Evolutionary conservation across 2,797 vertebrate genomes (phyloP).

Genomic region (Phataginus tricuspis): DNA sequence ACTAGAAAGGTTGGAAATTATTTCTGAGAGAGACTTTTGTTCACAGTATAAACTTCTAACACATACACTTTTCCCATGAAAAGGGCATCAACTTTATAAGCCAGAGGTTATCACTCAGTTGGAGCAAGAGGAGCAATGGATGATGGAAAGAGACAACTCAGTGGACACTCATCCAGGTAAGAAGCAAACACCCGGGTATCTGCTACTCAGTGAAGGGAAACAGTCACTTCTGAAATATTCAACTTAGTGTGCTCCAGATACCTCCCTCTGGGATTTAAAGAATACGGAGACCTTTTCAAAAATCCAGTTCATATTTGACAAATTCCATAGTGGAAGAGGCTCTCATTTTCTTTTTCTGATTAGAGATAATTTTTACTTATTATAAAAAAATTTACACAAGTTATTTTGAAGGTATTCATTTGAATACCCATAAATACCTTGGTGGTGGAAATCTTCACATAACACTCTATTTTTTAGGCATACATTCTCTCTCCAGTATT

Average conservation of each 20-base stretch:
- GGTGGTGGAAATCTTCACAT: not conserved
- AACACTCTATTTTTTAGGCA: not conserved
- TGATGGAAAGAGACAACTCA: not conserved
- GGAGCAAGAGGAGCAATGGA: conserved; percentile 41
- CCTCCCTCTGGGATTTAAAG: not conserved
- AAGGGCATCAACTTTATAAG: conserved; percentile 62
- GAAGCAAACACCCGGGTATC: not conserved
- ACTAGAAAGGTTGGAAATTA: not conserved
- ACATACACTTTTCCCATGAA: not conserved
- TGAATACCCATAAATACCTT: not conserved
- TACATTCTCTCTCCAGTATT: not conserved
- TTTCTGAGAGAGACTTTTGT: not conserved
- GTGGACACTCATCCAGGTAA: conserved; percentile 35
- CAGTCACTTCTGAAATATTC: not conserved
- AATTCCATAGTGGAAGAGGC: conserved; percentile 9
- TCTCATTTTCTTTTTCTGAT: not conserved
- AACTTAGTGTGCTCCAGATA: not conserved
- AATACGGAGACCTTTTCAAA: not conserved
- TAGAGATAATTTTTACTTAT: not conserved
- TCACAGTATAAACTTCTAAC: not conserved
- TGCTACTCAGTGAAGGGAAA: not conserved
- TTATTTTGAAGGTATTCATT: conserved; percentile 18
- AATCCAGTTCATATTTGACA: not conserved
- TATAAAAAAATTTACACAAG: not conserved
- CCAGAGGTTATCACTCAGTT: conserved; percentile 50